These are phyloP conservation scores for Eudemis profundana DNA, from an alignment of 2,888 invertebrate genomes.

Conservation along the genomic window DNA sequence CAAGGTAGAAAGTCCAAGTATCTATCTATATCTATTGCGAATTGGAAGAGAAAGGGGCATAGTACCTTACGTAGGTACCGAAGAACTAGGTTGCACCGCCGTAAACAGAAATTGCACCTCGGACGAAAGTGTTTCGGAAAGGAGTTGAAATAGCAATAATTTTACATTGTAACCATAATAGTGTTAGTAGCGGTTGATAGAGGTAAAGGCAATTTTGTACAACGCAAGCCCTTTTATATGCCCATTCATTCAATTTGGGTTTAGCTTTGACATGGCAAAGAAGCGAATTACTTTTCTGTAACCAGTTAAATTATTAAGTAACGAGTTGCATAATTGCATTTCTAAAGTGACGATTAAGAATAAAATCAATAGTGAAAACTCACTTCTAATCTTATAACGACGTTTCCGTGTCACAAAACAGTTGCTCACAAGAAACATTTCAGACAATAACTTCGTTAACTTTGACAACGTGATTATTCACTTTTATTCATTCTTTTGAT, in stretches of 20 bases:
- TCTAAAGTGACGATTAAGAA: not conserved
- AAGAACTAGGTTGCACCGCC: conserved; percentile 62
- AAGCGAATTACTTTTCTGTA: too few relatives aligned
- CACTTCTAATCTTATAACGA: not conserved
- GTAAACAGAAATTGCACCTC: conserved; percentile 58
- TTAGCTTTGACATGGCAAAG: not conserved
- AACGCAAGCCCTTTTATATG: not conserved
- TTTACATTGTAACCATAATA: conserved; percentile 19
- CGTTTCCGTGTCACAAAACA: conserved; percentile 18
- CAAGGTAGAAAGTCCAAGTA: conserved; percentile 77
- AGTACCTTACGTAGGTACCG: conserved; percentile 60
- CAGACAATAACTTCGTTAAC: conserved; percentile 16
- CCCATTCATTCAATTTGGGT: not conserved
- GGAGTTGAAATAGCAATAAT: conserved; percentile 32
- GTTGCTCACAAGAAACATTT: conserved; percentile 2
- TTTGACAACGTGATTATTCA: not conserved
- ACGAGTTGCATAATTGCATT: conserved; percentile 61
- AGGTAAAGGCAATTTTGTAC: conserved; percentile 6
- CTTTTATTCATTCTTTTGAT: not conserved
- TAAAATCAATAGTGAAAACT: not conserved
- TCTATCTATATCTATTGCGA: conserved; percentile 61
- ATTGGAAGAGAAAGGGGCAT: conserved; percentile 77
- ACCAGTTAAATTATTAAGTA: too few relatives aligned
- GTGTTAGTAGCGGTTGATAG: conserved; percentile 1
- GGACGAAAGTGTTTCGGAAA: conserved; percentile 46